Evolutionary conservation across 1,140 invertebrate genomes (phyloP).

Genomic region (Wasmannia auropunctata): DNA sequence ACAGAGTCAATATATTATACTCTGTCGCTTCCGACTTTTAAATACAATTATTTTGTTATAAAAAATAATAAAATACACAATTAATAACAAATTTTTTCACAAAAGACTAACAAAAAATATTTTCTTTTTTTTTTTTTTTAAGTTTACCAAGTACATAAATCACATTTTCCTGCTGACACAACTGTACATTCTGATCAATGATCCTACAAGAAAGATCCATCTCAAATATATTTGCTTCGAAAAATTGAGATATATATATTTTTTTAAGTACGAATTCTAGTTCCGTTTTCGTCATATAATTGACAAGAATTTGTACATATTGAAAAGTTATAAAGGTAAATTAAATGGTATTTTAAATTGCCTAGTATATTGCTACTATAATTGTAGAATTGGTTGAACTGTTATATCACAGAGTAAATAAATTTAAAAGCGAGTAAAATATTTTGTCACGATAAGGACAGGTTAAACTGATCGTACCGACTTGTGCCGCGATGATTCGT

Average conservation of each 20-base stretch:
- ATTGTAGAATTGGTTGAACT: background rate
- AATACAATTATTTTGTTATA: background rate
- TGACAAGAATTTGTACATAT: background rate
- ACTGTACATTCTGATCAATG: background rate
- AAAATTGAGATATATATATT: background rate
- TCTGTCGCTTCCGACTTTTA: background rate
- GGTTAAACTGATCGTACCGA: conserved; percentile 86
- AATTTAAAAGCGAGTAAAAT: background rate
- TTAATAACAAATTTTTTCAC: background rate
- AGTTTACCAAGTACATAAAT: background rate
- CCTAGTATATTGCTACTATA: background rate
- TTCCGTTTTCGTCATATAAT: background rate
- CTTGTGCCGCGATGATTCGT: conserved; percentile 90
- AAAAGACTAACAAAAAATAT: background rate
- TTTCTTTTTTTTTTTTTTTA: background rate
- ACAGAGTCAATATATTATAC: background rate
- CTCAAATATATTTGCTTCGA: background rate
- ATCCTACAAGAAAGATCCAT: background rate
- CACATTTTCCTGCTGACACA: background rate
- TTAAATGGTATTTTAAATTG: background rate
- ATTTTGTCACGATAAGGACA: background rate
- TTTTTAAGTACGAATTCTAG: background rate
- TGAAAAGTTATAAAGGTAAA: background rate
- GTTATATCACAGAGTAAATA: background rate
- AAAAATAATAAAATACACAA: background rate